Evolutionary conservation across 2,113 vertebrate species (phyloP).

Genomic region (Cairina moschata): DNA sequence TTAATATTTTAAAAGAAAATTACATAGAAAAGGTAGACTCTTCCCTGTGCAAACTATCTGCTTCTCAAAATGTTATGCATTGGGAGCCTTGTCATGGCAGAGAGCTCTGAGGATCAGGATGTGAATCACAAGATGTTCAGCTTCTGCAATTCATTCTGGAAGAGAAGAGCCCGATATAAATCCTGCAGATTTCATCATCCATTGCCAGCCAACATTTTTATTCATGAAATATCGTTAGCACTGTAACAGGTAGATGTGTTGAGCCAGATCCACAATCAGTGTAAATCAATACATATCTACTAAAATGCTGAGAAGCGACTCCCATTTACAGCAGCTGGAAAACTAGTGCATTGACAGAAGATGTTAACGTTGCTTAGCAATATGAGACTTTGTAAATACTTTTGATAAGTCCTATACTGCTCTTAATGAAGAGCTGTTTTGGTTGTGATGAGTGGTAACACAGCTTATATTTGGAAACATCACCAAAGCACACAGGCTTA

Average conservation of each 20-base stretch:
- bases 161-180: slow-evolving; percentile 61
- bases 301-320: not conserved
- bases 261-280: slow-evolving; percentile 22
- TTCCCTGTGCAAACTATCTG: slow-evolving; percentile 2
- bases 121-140: slow-evolving; percentile 53
- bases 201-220: slow-evolving; percentile 58
- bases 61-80: slow-evolving; percentile 24
- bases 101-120: slow-evolving; percentile 40
- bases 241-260: slow-evolving; percentile 43
- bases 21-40: not conserved
- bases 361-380: not conserved
- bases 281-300: slow-evolving; percentile 23
- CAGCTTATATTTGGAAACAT: not conserved
- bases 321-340: not conserved
- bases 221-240: slow-evolving; percentile 63
- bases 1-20: slow-evolving; percentile 23
- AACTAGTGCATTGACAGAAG: slow-evolving; percentile 5
- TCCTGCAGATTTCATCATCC: slow-evolving; percentile 63
- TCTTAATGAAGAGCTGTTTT: slow-evolving; percentile 2
- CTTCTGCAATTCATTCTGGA: slow-evolving; percentile 59
- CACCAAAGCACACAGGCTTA: not conserved
- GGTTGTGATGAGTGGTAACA: not conserved
- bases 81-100: slow-evolving; percentile 39
- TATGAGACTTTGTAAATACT: slow-evolving; percentile 12
- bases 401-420: not conserved